These are phyloP conservation scores for Eurytoma californica DNA, from an alignment of 2,888 invertebrate species.

Conservation along the genomic window DNA sequence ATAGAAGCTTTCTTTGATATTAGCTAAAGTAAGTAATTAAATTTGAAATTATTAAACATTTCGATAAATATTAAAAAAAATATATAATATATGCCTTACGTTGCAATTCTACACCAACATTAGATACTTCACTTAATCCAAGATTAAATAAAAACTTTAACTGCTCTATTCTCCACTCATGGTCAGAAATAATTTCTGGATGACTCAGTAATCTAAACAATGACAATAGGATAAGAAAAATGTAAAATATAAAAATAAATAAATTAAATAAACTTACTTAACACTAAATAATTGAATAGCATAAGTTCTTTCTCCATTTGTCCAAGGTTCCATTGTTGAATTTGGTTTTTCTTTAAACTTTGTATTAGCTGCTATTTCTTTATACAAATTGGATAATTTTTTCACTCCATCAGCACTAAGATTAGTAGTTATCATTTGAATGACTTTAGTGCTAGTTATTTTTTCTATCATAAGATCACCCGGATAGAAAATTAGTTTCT, in stretches of 20 bases:
- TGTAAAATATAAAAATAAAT: slow-evolving; percentile 11
- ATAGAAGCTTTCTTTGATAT: slow-evolving; percentile 83
- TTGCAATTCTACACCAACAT: slow-evolving; percentile 79
- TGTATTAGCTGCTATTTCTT: slow-evolving; percentile 79
- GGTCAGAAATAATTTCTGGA: slow-evolving; percentile 77
- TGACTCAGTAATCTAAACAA: slow-evolving; percentile 76
- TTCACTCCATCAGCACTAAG: slow-evolving; percentile 80
- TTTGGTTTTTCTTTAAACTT: slow-evolving; percentile 77
- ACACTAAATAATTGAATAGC: slow-evolving; percentile 78
- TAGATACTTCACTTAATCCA: slow-evolving; percentile 80
- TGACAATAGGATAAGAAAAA: not conserved
- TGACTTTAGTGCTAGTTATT: slow-evolving; percentile 81
- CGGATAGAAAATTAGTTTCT: slow-evolving; percentile 81
- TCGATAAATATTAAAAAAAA: slow-evolving; percentile 1
- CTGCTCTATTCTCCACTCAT: slow-evolving; percentile 82
- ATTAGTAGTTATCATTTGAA: slow-evolving; percentile 80
- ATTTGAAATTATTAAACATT: not conserved
- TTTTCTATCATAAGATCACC: slow-evolving; percentile 86
- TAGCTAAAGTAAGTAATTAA: slow-evolving; percentile 72
- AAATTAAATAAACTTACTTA: slow-evolving; percentile 61
- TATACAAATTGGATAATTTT: slow-evolving; percentile 80
- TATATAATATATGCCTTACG: slow-evolving; percentile 73
- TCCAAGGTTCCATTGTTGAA: slow-evolving; percentile 78
- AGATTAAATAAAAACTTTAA: slow-evolving; percentile 81
- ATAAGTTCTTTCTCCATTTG: slow-evolving; percentile 82